Conservation (phyloP, 2,113 vertebrate species). For the Embiotoca jacksoni region DNA sequence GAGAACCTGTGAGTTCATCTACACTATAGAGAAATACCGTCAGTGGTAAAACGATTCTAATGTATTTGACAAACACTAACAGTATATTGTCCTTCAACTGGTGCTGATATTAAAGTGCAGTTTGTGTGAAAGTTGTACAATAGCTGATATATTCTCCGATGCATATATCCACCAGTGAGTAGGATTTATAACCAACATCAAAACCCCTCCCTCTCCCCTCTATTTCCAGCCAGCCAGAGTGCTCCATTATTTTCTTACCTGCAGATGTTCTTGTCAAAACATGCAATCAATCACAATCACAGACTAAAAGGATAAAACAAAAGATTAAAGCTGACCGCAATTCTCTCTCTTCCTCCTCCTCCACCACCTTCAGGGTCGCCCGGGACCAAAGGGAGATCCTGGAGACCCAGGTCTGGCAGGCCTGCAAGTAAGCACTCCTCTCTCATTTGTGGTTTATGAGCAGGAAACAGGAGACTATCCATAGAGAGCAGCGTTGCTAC, state of each 20-base stretch:
- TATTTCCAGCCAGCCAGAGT: conserved; percentile 15
- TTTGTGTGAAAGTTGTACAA: conserved; percentile 18
- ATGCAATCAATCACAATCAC: conserved; percentile 55
- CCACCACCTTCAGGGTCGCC: conserved; percentile 87
- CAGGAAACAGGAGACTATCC: conserved; percentile 72
- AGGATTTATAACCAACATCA: conserved; percentile 45
- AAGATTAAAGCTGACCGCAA: conserved; percentile 21
- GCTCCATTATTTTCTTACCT: conserved; percentile 49
- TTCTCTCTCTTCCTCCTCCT: conserved; percentile 16
- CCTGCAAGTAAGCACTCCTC: conserved; percentile 80
- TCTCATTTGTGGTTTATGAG: conserved; percentile 73
- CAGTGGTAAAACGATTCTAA: not conserved
- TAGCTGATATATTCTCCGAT: conserved; percentile 14
- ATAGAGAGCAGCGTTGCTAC: conserved; percentile 57
- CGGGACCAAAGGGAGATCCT: conserved; percentile 94
- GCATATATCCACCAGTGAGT: conserved; percentile 21
- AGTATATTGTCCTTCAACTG: not conserved
- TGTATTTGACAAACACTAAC: not conserved
- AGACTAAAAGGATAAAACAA: conserved; percentile 34
- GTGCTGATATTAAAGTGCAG: conserved; percentile 12
- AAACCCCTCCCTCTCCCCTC: conserved; percentile 32
- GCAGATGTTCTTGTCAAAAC: conserved; percentile 54
- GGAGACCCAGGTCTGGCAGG: conserved; percentile 92
- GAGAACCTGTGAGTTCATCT: conserved; percentile 89
- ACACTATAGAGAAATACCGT: not conserved